Evolutionary conservation across 2,113 vertebrate genomes (phyloP).

Genomic region (Aspidoscelis tigris): DNA sequence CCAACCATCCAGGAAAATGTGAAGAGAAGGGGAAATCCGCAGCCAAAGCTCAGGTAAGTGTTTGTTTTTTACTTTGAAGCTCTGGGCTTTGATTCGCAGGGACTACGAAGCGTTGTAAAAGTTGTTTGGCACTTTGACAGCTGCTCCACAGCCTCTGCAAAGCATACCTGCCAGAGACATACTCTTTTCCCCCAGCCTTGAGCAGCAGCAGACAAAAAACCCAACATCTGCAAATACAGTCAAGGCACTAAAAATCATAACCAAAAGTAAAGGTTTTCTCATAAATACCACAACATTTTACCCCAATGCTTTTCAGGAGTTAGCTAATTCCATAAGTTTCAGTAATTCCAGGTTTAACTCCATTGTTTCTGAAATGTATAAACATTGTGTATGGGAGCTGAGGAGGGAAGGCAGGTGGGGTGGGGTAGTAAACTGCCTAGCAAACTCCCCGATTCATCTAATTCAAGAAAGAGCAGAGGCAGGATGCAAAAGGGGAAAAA

Average conservation of each 20-base stretch:
- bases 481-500: neutral
- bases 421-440: neutral
- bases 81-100: too few species aligned
- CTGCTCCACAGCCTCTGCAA: too few species aligned
- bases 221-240: neutral
- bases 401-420: neutral
- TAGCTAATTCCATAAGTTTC: neutral
- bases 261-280: neutral
- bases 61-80: too few species aligned
- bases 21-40: too few species aligned
- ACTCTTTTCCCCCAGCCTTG: neutral
- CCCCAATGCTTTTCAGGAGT: neutral
- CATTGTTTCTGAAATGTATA: slow-evolving; percentile 1
- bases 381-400: neutral
- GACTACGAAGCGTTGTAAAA: too few species aligned
- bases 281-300: neutral
- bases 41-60: too few species aligned
- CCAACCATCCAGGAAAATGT: too few species aligned
- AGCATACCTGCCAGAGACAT: too few species aligned
- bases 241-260: neutral
- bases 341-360: neutral
- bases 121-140: too few species aligned
- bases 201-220: neutral
- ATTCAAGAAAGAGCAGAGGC: neutral
- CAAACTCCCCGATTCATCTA: neutral